A percentile compares a stretch with the other conserved stretches of the same genome.
phyloP scores from a whole-genome alignment of 23 tunicate genomes.

The Styela plicata region DNA sequence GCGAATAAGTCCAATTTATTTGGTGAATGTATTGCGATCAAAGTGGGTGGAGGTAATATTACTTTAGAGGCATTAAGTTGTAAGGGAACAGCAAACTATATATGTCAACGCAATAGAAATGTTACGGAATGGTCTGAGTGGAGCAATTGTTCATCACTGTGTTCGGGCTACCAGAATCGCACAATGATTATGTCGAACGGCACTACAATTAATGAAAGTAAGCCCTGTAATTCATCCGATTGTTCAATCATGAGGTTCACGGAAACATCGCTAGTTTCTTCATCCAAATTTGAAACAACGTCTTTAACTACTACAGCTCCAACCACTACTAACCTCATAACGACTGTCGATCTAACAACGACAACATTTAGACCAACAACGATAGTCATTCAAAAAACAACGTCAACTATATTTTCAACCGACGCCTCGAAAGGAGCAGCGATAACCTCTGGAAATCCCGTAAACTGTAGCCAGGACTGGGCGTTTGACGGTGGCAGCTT shows the following conservation, averaged over 20 bases:
- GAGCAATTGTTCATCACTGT: slow-evolving; percentile 4
- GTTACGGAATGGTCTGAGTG: not conserved
- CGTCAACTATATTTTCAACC: not conserved
- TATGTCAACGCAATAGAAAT: not conserved
- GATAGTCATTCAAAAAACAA: not conserved
- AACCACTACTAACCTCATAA: not conserved
- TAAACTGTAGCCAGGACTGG: not conserved
- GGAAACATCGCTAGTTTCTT: too few species aligned
- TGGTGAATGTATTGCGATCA: too few species aligned
- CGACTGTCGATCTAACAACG: not conserved
- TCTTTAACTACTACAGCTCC: not conserved
- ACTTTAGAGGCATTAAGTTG: too few species aligned
- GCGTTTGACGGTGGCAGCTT: not conserved
- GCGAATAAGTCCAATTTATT: too few species aligned
- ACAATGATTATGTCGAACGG: not conserved
- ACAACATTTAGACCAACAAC: not conserved
- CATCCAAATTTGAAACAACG: too few species aligned
- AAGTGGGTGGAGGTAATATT: too few species aligned
- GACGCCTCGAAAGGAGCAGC: not conserved
- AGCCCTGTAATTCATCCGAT: not conserved
- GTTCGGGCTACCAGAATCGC: not conserved
- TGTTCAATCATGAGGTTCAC: too few species aligned
- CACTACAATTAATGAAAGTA: not conserved
- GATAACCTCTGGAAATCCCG: not conserved
- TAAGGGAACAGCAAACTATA: not conserved